Evolutionary conservation across 2,113 vertebrate genomes (phyloP).

Genomic region (Embiotoca jacksoni): DNA sequence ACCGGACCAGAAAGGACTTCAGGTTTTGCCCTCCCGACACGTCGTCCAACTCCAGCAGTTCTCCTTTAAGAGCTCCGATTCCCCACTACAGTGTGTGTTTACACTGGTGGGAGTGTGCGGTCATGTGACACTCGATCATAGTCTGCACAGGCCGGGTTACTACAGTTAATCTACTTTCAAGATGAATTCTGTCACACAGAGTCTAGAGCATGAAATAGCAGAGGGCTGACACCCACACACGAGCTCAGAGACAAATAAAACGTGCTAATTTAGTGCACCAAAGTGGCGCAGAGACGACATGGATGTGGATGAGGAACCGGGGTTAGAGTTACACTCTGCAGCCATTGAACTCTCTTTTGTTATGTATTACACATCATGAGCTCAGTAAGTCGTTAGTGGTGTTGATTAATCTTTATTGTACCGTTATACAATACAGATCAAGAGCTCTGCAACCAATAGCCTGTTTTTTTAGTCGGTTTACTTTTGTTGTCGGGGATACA

Average conservation of each 20-base stretch:
- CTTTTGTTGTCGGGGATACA: neutral
- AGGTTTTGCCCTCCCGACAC: neutral
- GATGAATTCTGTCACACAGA: conserved; percentile 45
- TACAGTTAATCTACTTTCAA: conserved; percentile 46
- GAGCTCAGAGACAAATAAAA: conserved; percentile 53
- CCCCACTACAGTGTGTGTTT: conserved; percentile 2
- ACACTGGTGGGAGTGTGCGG: conserved; percentile 2
- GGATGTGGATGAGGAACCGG: conserved; percentile 10
- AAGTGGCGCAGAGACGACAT: conserved; percentile 21
- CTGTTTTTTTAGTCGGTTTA: neutral
- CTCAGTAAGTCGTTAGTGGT: conserved; percentile 1
- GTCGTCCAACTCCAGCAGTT: neutral
- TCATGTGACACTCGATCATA: conserved; percentile 35
- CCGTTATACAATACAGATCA: conserved; percentile 18
- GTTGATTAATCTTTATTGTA: conserved; percentile 28
- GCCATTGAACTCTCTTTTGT: neutral
- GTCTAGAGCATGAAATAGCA: conserved; percentile 35
- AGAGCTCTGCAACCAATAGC: conserved; percentile 17
- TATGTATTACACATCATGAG: neutral
- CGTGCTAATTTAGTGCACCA: conserved; percentile 36
- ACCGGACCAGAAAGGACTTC: conserved; percentile 4
- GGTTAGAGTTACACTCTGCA: neutral
- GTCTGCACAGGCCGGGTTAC: conserved; percentile 28
- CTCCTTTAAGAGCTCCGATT: conserved; percentile 7
- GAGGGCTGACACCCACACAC: conserved; percentile 33